These are phyloP conservation scores for Oreortyx pictus DNA, from an alignment of 2,797 vertebrate genomes.

Conservation along the genomic window DNA sequence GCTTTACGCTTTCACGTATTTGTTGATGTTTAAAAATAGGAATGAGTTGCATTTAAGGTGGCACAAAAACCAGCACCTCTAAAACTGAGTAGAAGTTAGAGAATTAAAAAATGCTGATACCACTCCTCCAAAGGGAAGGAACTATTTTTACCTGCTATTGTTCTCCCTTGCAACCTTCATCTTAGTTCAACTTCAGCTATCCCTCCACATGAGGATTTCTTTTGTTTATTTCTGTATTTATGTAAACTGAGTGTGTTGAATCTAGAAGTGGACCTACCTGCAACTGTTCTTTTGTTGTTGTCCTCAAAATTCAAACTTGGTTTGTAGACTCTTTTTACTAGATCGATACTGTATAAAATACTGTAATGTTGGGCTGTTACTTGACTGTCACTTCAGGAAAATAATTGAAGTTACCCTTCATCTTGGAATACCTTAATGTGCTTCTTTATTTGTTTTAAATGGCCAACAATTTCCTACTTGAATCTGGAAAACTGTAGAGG, in stretches of 20 bases:
- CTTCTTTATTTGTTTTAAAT: constrained; percentile 75
- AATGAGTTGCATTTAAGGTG: not conserved
- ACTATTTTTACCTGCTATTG: not conserved
- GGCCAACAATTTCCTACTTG: constrained; percentile 60
- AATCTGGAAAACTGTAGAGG: constrained; percentile 54
- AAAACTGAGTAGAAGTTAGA: not conserved
- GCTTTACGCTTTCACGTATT: not conserved
- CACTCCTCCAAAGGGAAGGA: not conserved
- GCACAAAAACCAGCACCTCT: not conserved
- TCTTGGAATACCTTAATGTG: constrained; percentile 70
- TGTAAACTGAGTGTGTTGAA: not conserved
- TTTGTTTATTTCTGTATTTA: not conserved
- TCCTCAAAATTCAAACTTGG: not conserved
- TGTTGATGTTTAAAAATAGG: not conserved
- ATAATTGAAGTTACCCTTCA: constrained; percentile 76
- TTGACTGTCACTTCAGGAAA: constrained; percentile 72
- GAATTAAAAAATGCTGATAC: not conserved
- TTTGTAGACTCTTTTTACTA: constrained; percentile 25
- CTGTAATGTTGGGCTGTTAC: constrained; percentile 62
- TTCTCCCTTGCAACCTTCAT: not conserved
- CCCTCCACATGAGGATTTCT: not conserved
- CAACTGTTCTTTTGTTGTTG: not conserved
- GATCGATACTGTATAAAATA: constrained; percentile 43
- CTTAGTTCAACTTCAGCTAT: not conserved
- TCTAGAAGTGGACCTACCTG: not conserved